These are phyloP conservation scores for Megalops cyprinoides DNA, from an alignment of 2,797 vertebrate species.

Conservation along the genomic window DNA sequence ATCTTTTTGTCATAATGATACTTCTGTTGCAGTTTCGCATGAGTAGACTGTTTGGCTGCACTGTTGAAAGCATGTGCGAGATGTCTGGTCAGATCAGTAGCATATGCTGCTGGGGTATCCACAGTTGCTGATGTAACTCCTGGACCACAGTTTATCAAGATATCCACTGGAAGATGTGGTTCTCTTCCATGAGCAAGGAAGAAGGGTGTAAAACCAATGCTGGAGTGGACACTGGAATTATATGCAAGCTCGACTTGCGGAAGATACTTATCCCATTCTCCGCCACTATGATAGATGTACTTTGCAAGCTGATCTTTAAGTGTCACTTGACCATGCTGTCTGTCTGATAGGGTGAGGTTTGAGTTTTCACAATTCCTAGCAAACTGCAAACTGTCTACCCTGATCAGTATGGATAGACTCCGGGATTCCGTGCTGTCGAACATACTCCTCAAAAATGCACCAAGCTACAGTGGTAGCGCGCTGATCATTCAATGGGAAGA, in stretches of 20 bases:
- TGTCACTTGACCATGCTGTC: slow-evolving; percentile 39
- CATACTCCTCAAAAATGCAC: slow-evolving; percentile 39
- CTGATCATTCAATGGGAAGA: slow-evolving; percentile 37
- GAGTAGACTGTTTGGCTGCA: too few relatives aligned
- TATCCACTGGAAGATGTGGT: slow-evolving; percentile 27
- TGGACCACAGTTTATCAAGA: slow-evolving; percentile 33
- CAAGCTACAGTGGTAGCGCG: slow-evolving; percentile 19
- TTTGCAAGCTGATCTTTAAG: slow-evolving; percentile 42
- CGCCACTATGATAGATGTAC: slow-evolving; percentile 28
- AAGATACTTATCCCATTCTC: slow-evolving; percentile 41
- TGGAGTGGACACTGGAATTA: slow-evolving; percentile 27
- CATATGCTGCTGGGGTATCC: too few relatives aligned
- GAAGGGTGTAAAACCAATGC: slow-evolving; percentile 30
- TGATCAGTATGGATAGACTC: slow-evolving; percentile 36
- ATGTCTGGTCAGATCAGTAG: too few relatives aligned
- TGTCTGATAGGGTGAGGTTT: slow-evolving; percentile 32
- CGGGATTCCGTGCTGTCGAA: slow-evolving; percentile 33
- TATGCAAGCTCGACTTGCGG: slow-evolving; percentile 36
- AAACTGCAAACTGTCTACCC: slow-evolving; percentile 33
- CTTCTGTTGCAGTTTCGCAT: too few relatives aligned
- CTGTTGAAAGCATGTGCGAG: slow-evolving; percentile 28
- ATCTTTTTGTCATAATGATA: slow-evolving; percentile 28
- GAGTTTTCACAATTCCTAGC: slow-evolving; percentile 16
- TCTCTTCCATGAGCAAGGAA: slow-evolving; percentile 31
- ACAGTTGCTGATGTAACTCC: too few relatives aligned